Base-by-base conservation (phyloP, 2,797 vertebrate genomes). In the Myotis vivesi region DNA sequence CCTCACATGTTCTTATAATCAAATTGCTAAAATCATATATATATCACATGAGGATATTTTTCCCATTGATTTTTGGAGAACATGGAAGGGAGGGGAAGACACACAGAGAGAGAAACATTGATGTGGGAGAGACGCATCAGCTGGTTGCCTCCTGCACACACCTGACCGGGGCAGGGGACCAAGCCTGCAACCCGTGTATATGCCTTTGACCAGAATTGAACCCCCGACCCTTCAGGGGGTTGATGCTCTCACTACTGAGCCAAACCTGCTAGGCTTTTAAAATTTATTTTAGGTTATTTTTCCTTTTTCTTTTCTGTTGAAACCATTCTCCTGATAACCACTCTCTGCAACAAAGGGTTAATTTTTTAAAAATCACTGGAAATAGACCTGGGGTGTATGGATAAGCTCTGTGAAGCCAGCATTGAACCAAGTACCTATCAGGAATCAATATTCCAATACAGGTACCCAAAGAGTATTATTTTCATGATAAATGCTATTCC, bases 331-430 rank as follows among this genome's bases (percentile, higher is more conserved):
- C 13, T 55, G 5, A 23, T 72, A 66, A 90, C 38, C 13, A 49
- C 33, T 3, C 22, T 51, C 30, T 75, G 36, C 16, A 28, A 41
- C 9, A 19, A 73, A 68, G 17, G 30, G 49, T 57, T 36, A 3
- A 30, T 20, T 20, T 20, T n/a, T 73, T 55, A 3, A 36, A 33
- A 49, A 57, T 64, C 15, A 3, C 13, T 76, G 23, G 69, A 33
- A 55, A 19, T 2, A 25, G 82, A 55, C 2, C 19, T 10, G 3
- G 1, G 8, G 15, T 8, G 1, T 64, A 1, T 4, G 3, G 4
- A 9, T 7, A 30, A 53, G 36, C 13, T 41, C 51, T 33, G 51
- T 64, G 64, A 66, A 38, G 30, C 51, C 72, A 51, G 5, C 4
- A 0, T 2, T 6, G 30, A 57, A 20, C 66, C 10, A 20, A 46